phyloP scores from a whole-genome alignment of 2,888 invertebrate species.

The Punctoribates punctum region DNA sequence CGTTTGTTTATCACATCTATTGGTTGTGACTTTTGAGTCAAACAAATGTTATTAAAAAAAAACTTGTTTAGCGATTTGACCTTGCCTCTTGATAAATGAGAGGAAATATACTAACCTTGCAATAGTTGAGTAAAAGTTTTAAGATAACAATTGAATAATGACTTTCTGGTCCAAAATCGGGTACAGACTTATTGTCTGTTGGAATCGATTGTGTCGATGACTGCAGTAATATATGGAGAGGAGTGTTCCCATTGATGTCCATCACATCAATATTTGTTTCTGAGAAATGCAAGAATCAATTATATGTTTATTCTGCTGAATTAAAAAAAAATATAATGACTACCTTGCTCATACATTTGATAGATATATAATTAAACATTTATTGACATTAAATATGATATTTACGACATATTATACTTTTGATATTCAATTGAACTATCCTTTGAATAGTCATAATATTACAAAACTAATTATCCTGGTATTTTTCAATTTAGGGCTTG shows the following conservation, averaged over 20 bases:
- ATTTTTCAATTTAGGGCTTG: too few species aligned
- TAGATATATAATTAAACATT: too few species aligned
- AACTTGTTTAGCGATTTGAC: neutral
- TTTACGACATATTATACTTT: too few species aligned
- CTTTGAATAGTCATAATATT: too few species aligned
- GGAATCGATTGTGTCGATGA: neutral
- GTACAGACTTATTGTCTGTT: neutral
- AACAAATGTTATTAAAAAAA: neutral
- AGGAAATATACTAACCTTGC: neutral
- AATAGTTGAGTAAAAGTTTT: neutral
- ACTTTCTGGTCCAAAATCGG: neutral
- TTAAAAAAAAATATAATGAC: neutral
- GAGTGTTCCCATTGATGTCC: slow-evolving; percentile 19
- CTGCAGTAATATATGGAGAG: neutral
- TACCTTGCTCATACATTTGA: too few species aligned
- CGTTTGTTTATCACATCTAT: neutral
- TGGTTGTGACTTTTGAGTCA: neutral
- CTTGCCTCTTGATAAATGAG: neutral
- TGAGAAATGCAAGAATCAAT: neutral
- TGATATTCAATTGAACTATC: too few species aligned
- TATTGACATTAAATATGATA: too few species aligned
- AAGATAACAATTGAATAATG: slow-evolving; percentile 1
- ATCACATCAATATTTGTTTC: neutral
- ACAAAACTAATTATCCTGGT: too few species aligned
- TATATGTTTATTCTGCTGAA: neutral